Conservation (phyloP, 2,113 vertebrate species). For the Corvus hawaiiensis region DNA sequence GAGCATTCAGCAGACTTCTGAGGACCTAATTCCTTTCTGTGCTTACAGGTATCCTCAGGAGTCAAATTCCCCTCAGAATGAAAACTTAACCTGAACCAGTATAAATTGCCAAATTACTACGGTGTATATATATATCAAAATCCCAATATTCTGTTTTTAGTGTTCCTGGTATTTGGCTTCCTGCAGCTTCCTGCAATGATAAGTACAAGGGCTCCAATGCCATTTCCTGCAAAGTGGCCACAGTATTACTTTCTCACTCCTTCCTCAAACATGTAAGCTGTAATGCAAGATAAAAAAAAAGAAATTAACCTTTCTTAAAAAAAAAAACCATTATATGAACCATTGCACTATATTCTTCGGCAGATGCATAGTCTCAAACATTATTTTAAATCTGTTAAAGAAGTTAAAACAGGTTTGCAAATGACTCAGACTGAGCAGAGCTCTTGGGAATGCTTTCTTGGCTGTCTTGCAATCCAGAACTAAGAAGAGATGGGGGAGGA, state of each 20-base stretch:
- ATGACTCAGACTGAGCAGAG: not conserved
- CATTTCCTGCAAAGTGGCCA: not conserved
- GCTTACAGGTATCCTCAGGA: not conserved
- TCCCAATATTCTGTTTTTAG: not conserved
- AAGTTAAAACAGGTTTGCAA: not conserved
- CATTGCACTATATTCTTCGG: not conserved
- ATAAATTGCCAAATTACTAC: not conserved
- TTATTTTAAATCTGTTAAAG: not conserved
- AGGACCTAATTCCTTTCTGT: not conserved
- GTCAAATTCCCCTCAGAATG: not conserved
- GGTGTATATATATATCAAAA: not conserved
- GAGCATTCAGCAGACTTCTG: not conserved
- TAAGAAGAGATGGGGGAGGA: not conserved
- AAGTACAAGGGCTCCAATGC: not conserved
- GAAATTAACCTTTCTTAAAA: not conserved
- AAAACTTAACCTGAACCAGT: not conserved
- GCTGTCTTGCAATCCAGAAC: not conserved
- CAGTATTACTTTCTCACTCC: not conserved
- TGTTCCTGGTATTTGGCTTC: not conserved
- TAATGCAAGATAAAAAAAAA: not conserved
- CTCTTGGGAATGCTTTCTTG: constrained; percentile 4
- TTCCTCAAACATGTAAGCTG: not conserved
- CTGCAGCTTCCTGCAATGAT: not conserved
- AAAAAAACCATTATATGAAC: not conserved
- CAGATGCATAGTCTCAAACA: not conserved